These are phyloP conservation scores for Dunckerocampus dactyliophorus DNA, from an alignment of 2,113 vertebrate species.

Conservation along the genomic window DNA sequence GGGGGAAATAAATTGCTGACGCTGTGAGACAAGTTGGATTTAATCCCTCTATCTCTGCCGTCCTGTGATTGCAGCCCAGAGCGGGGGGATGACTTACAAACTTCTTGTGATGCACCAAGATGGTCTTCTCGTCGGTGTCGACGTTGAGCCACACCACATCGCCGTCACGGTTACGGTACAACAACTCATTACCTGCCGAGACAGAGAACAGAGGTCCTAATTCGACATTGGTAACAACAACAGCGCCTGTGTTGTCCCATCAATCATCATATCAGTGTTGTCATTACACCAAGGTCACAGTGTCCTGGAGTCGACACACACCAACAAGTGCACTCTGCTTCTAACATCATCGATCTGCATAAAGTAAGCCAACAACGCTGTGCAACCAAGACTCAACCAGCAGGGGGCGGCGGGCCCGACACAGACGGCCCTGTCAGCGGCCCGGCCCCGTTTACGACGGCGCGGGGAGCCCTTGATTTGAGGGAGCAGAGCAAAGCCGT, in stretches of 20 bases:
- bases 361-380: no score
- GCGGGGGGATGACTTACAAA: constrained; percentile 81
- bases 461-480: not conserved
- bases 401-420: not conserved
- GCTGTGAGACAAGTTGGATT: constrained; percentile 20
- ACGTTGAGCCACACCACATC: constrained; percentile 84
- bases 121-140: constrained; percentile 77
- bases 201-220: not conserved
- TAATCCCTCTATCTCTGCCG: constrained; percentile 7
- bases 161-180: constrained; percentile 86
- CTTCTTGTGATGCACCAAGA: constrained; percentile 92
- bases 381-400: no score
- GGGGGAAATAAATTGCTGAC: constrained; percentile 36
- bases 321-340: no score
- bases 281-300: no score
- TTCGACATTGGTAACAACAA: not conserved
- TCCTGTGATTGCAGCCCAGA: not conserved
- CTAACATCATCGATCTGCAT: no score
- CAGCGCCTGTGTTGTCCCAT: no score
- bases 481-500: not conserved
- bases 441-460: not conserved
- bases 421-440: not conserved
- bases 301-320: no score
- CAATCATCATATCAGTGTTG: no score
- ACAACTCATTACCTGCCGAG: constrained; percentile 81